phyloP scores from a whole-genome alignment of 2,113 vertebrate genomes.

The Nerophis ophidion region DNA sequence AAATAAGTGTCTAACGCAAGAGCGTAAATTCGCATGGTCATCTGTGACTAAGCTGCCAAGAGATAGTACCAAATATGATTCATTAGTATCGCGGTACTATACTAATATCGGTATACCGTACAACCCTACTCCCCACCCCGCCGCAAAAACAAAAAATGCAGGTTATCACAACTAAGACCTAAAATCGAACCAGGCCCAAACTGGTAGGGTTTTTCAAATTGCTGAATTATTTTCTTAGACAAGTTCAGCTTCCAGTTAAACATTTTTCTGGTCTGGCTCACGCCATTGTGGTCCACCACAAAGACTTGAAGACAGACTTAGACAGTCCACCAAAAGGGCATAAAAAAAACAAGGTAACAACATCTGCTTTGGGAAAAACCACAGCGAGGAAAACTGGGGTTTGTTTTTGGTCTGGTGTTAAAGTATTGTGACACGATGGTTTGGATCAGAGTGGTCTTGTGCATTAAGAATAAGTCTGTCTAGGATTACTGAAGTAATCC shows the following conservation, averaged over 20 bases:
- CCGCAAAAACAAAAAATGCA: background rate
- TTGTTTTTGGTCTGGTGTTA: conserved; percentile 20
- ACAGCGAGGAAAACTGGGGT: conserved; percentile 15
- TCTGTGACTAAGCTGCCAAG: too few relatives aligned
- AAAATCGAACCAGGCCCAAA: conserved; percentile 24
- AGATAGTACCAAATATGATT: too few relatives aligned
- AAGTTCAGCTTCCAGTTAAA: conserved; percentile 35
- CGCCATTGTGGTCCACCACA: conserved; percentile 51
- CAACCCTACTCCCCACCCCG: too few relatives aligned
- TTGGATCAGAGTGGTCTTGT: too few relatives aligned
- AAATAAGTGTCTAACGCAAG: too few relatives aligned
- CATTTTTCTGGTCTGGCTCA: conserved; percentile 38
- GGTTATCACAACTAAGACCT: conserved; percentile 27
- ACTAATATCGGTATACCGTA: too few relatives aligned
- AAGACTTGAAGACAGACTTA: conserved; percentile 38
- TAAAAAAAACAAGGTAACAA: conserved; percentile 11
- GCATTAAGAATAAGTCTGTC: background rate
- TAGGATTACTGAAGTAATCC: background rate
- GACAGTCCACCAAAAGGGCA: conserved; percentile 5
- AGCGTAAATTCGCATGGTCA: too few relatives aligned
- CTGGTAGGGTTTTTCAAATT: conserved; percentile 3
- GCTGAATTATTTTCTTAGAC: conserved; percentile 34
- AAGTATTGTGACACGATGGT: background rate
- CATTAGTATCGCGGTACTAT: too few relatives aligned
- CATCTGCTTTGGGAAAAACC: conserved; percentile 28